Evolutionary conservation across 1,140 invertebrate species (phyloP), one percentile per base, ranked within the genome.

Genomic region (Caenorhabditis latens): DNA sequence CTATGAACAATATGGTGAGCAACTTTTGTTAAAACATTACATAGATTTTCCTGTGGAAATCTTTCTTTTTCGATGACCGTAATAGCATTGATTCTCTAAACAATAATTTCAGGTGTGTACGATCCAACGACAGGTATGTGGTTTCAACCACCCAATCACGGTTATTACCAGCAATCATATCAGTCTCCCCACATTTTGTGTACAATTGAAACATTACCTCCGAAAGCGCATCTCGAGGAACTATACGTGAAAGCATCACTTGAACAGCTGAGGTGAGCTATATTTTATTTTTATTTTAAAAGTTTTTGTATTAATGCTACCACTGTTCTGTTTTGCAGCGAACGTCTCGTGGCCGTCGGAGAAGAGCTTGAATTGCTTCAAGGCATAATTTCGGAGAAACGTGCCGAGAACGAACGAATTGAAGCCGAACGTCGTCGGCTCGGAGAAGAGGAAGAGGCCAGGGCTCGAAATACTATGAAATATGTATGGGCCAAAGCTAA

Each of bases 401-500:
- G n/a, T 24, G 46, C 16, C 14, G 46, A 79, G 14, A 79, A 79
- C 19, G 46, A 50, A 50, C 16, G 13, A 24, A n/a, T 79, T 3
- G 46, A 79, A 14, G 71, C 43, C n/a, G 46, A 13, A 13, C 46
- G 71, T 13, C 43, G 43, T 24, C 71, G 40, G 7, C 6, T 32
- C 32, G 32, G 32, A 32, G 32, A 43, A 6, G 71, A 79, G 42
- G 40, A 50, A 50, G 71, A 53, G 5, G 42, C 42, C 46, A 43
- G 16, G 11, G 46, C 71, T 53, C 50, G 50, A 53, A 53, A 53
- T 53, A 53, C 50, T 16, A 53, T 53, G 43, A 84, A 84, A 16
- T 84, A 58, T 43, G 42, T 53, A 7, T 84, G 83, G 83, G 83
- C 53, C 0, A 61, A 9, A n/a, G 83, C 83, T 8, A 65, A 46